Base-by-base conservation (phyloP, 2,797 vertebrate species). In the Gastrophryne carolinensis region DNA sequence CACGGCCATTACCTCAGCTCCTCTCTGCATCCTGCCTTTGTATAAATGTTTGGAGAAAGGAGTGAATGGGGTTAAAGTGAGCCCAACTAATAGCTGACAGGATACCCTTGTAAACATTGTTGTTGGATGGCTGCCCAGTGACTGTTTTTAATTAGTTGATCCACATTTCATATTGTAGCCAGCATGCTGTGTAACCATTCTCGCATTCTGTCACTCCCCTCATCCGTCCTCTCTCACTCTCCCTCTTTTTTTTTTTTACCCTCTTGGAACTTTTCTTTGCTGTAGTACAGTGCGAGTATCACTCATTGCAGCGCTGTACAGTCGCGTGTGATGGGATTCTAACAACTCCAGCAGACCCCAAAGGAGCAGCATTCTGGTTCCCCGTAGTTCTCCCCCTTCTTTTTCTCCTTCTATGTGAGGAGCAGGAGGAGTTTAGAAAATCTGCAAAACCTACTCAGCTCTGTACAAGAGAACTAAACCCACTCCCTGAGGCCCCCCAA, bases 91-190 rank as follows among this genome's bases (percentile, higher is more conserved):
- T 89, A 89, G 86, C 63, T 69, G 73, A 89, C 79, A 79, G 80
- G 78, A 85, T 85, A 68, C 87, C 87, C 86, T 83, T 84, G 81
- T 85, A 84, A 89, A 89, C 87, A 88, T 88, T 89, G 86, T 69
- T 85, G 82, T 89, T 91, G 89, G 90, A 89, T 17, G 12, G 0
- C 3, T 82, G 87, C 89, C 88, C 88, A 84, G 82, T 76, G 71
- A 82, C 80, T 60, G 82, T 85, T 89, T 90, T 83, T 83, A 87
- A 87, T 91, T 90, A 88, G 81, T 64, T 56, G 58, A 68, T 75
- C 60, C 71, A 74, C 60, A 76, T 73, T 82, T 78, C 63, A 41
- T 61, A 75, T 81, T 72, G 57, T 73, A 75, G 79, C 78, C 73
- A 79, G 80, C 66, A 68, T 75, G 70, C 75, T 65, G 67, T 71